phyloP scores from a whole-genome alignment of 2,797 vertebrate genomes.

The Cossypha niveicapilla region DNA sequence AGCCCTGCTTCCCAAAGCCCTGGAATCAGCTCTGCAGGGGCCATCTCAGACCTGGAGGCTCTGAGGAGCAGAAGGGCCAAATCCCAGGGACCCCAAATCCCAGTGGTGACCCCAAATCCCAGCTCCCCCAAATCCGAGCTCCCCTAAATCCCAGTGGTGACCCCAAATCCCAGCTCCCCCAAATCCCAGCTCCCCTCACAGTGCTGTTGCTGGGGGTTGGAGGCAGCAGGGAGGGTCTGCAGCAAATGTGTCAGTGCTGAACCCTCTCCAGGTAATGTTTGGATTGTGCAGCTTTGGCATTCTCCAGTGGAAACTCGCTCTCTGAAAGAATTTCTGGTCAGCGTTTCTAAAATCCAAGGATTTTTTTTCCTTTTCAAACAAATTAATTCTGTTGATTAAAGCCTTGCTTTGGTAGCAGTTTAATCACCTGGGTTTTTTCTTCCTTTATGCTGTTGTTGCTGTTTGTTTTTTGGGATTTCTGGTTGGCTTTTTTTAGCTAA shows the following conservation, averaged over 20 bases:
- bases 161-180: too few relatives aligned
- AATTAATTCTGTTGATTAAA: neutral
- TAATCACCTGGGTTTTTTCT: neutral
- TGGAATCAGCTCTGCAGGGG: neutral
- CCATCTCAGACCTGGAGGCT: neutral
- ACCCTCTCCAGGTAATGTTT: neutral
- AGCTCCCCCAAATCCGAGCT: too few relatives aligned
- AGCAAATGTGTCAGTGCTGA: neutral
- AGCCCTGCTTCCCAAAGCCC: neutral
- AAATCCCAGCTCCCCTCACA: too few relatives aligned
- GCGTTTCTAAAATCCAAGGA: neutral
- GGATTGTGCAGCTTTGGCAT: neutral
- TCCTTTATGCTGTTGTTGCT: neutral
- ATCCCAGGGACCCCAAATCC: too few relatives aligned
- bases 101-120: too few relatives aligned
- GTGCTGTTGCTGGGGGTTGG: neutral
- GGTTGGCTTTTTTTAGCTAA: neutral
- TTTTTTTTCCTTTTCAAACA: neutral
- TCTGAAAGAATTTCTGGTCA: conserved; percentile 11
- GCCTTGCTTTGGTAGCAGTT: neutral
- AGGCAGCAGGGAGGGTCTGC: neutral
- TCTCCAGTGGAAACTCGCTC: neutral
- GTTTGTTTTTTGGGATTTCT: neutral
- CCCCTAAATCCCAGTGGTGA: too few relatives aligned
- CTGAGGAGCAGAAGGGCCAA: neutral